Base-by-base conservation (phyloP, 2,888 invertebrate species). In the Carpatolechia fugitivella region DNA sequence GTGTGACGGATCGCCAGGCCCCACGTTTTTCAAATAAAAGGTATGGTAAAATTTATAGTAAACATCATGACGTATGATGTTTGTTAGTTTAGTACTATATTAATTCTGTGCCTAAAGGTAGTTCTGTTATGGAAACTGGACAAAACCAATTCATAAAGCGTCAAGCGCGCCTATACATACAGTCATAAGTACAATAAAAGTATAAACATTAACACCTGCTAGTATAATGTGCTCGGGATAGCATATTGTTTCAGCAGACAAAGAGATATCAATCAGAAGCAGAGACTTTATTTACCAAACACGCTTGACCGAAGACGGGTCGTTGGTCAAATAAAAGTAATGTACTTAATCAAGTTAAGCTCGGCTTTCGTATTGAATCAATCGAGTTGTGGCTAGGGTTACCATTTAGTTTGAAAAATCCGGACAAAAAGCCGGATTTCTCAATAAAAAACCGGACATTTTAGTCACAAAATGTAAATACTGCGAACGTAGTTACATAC, bases 331-430 rank as follows among this genome's bases (percentile, higher is more conserved):
- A 58, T 55, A 57, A 59, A 54, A 55, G 53, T 60, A 61, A 64
- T 61, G 56, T 60, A 62, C 65, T 63, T 62, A 61, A 59, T 58
- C 55, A 55, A 62, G 56, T 56, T 52, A 41, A 51, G 29, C 50
- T 49, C 41, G 49, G 54, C 53, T 52, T 58, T 56, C 58, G 57
- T 58, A 57, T 65, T 57, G 62, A 54, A 55, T 58, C 57, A 62
- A 63, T 64, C 57, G 60, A 59, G 53, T 36, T 54, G 62, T 55
- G 65, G 69, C 66, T n/a, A n/a, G n/a, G n/a, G n/a, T n/a, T n/a
- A n/a, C n/a, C n/a, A n/a, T n/a, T n/a, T n/a, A n/a, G n/a, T n/a
- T n/a, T n/a, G n/a, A n/a, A n/a, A n/a, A n/a, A n/a, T n/a, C n/a
- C n/a, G n/a, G n/a, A n/a, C n/a, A n/a, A n/a, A n/a, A n/a, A n/a